phyloP scores from a whole-genome alignment of 2,113 vertebrate genomes.

The Poecilia latipinna region DNA sequence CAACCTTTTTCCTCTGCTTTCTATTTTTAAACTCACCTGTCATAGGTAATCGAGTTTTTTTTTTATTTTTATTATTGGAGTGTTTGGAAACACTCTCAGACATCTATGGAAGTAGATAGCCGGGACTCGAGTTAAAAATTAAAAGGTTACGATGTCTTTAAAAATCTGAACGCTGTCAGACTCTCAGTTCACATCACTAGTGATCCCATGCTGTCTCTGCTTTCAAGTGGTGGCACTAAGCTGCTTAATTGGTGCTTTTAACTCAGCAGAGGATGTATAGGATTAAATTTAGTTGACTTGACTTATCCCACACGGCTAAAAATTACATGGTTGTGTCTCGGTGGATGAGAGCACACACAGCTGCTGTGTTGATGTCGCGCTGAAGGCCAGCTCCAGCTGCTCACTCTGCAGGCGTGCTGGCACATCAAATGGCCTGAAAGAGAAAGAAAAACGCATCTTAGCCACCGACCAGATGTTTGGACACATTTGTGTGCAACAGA shows the following conservation, averaged over 20 bases:
- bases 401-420: constrained; percentile 14
- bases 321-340: neutral
- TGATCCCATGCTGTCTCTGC: too few species aligned
- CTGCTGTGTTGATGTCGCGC: constrained; percentile 17
- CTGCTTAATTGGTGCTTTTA: neutral
- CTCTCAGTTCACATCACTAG: too few species aligned
- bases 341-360: neutral
- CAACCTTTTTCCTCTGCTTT: too few species aligned
- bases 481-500: neutral
- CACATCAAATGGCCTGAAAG: neutral
- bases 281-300: neutral
- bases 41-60: neutral
- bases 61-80: too few species aligned
- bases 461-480: constrained; percentile 10
- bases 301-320: neutral
- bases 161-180: neutral
- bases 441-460: neutral
- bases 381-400: neutral
- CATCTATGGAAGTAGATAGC: neutral
- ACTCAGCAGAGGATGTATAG: neutral
- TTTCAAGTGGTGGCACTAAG: too few species aligned
- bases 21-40: neutral
- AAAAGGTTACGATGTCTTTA: neutral
- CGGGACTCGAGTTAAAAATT: neutral
- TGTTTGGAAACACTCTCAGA: too few species aligned